A percentile compares a stretch with the other conserved stretches of the same genome.
Conservation (phyloP, 2,888 invertebrate species). For the Dendrolimus houi region DNA sequence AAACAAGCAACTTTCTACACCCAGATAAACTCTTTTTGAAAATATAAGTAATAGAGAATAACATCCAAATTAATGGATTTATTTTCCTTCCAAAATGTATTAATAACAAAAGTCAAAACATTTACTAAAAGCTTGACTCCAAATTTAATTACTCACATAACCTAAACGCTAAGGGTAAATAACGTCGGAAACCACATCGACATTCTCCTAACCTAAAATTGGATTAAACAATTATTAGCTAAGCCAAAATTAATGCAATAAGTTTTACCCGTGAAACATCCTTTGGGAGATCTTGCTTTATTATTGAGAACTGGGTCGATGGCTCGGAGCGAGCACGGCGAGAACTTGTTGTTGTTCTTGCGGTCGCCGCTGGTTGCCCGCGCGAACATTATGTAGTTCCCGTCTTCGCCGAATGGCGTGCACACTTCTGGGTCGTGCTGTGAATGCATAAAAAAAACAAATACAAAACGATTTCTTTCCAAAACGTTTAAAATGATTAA, state of each 20-base stretch:
- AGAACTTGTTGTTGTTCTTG: conserved; percentile 98
- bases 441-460: conserved; percentile 6
- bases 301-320: conserved; percentile 95
- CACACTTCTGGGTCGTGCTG: conserved; percentile 97
- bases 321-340: conserved; percentile 93
- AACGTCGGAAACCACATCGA: conserved; percentile 11
- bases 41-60: no score
- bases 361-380: conserved; percentile 98
- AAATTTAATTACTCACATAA: neutral
- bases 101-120: no score
- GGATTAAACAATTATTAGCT: neutral
- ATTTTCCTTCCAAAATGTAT: no score
- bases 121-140: no score
- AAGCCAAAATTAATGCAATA: neutral
- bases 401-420: conserved; percentile 96
- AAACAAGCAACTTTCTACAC: no score
- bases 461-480: no score
- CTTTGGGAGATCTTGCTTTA: conserved; percentile 92
- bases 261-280: conserved; percentile 90
- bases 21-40: no score
- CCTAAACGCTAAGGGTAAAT: neutral
- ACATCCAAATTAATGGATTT: no score
- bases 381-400: conserved; percentile 99
- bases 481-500: no score
- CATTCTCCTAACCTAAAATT: neutral